A percentile compares a stretch with the other conserved stretches of the same genome.
These are phyloP conservation scores for Pelobates fuscus DNA, from an alignment of 2,113 vertebrate genomes.

Conservation along the genomic window DNA sequence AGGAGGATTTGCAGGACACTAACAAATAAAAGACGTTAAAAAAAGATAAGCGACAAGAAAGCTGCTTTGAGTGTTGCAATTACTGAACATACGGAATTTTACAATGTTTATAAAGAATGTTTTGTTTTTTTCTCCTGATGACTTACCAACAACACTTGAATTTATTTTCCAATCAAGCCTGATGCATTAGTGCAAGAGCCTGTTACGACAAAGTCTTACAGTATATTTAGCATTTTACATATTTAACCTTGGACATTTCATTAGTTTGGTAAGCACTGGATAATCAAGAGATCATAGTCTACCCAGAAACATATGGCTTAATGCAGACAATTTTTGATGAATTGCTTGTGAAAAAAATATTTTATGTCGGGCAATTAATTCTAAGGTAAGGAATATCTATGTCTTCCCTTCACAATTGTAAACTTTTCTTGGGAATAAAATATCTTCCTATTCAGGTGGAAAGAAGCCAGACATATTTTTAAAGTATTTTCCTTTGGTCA, in stretches of 20 bases:
- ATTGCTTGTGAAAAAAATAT: conserved; percentile 9
- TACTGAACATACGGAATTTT: conserved; percentile 16
- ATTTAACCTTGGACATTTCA: conserved; percentile 2
- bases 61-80: no score
- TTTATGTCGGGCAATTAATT: conserved; percentile 44
- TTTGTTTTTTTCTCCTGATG: conserved; percentile 43
- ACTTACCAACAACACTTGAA: conserved; percentile 29
- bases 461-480: conserved; percentile 38
- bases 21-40: conserved; percentile 28
- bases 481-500: conserved; percentile 26
- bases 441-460: conserved; percentile 6
- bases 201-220: conserved; percentile 20
- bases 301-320: conserved; percentile 8
- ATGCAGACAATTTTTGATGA: conserved; percentile 25
- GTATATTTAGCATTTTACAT: conserved; percentile 26
- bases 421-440: conserved; percentile 20
- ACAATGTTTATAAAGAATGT: conserved; percentile 16
- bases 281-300: conserved; percentile 23
- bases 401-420: conserved; percentile 33
- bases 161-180: conserved; percentile 42
- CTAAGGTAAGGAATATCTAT: conserved; percentile 30
- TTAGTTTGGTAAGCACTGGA: conserved; percentile 9
- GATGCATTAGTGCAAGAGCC: background rate
- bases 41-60: conserved; percentile 31
- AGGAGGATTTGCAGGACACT: background rate